phyloP scores from a whole-genome alignment of 2,113 vertebrate species.

The Ondatra zibethicus region DNA sequence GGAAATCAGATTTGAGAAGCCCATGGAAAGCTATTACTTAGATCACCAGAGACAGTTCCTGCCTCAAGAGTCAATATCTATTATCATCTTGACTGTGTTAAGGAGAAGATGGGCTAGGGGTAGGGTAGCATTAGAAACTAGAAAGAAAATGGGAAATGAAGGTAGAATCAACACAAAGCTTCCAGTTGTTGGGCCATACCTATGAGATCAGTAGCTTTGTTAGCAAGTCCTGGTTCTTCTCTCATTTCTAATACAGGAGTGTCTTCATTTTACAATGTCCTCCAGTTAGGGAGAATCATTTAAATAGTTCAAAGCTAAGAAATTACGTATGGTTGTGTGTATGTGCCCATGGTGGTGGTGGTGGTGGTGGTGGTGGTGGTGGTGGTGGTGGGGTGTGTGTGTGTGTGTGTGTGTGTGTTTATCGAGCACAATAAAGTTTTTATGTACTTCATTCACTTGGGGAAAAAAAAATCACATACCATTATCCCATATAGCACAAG shows the following conservation, averaged over 20 bases:
- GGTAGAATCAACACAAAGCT: background rate
- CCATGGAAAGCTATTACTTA: background rate
- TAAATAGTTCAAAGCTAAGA: background rate
- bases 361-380: too few species aligned
- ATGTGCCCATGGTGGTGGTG: too few species aligned
- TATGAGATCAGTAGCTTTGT: background rate
- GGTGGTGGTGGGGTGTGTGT: too few species aligned
- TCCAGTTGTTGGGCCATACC: background rate
- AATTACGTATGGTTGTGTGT: background rate
- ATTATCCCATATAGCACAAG: background rate
- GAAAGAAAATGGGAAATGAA: background rate
- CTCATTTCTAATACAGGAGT: background rate
- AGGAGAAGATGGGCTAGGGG: background rate
- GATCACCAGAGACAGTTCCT: background rate
- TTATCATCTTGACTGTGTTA: background rate
- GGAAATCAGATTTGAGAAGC: background rate
- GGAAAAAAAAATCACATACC: background rate
- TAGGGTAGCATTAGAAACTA: background rate
- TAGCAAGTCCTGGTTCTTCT: background rate
- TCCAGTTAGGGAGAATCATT: background rate
- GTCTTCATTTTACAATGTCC: background rate
- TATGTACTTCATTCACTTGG: conserved; percentile 20
- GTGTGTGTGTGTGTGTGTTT: background rate
- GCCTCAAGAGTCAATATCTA: background rate
- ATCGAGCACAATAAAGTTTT: background rate